Conservation (phyloP, 2,888 invertebrate species). For the Hemithea aestivaria region DNA sequence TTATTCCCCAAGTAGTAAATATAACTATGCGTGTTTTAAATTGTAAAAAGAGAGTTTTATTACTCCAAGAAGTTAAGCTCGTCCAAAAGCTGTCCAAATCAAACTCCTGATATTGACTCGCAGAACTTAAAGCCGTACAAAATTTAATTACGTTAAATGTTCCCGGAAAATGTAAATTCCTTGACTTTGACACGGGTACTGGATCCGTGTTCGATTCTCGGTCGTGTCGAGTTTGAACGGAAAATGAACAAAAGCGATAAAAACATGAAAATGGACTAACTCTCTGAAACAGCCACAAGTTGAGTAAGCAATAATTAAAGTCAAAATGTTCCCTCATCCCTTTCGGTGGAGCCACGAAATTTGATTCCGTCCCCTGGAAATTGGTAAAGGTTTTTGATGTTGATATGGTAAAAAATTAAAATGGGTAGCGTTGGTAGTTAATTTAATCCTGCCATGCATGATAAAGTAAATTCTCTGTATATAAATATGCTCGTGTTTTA, state of each 20-base stretch:
- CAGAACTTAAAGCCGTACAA: not conserved
- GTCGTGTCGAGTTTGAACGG: constrained; percentile 9
- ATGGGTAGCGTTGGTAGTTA: too few relatives aligned
- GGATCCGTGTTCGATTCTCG: constrained; percentile 14
- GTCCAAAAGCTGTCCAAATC: not conserved
- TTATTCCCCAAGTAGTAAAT: too few relatives aligned
- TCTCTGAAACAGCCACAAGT: constrained; percentile 35
- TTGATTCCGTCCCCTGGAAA: too few relatives aligned
- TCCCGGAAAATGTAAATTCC: constrained; percentile 6
- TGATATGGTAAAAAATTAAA: too few relatives aligned
- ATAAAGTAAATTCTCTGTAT: too few relatives aligned
- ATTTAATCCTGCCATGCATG: too few relatives aligned
- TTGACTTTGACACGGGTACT: constrained; percentile 1
- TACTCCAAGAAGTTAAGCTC: too few relatives aligned
- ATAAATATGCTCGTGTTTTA: too few relatives aligned
- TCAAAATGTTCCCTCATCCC: constrained; percentile 33
- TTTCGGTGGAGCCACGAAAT: constrained; percentile 23
- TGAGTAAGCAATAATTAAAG: constrained; percentile 46
- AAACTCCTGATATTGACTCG: not conserved
- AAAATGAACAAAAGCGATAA: constrained; percentile 1
- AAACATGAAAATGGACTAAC: constrained; percentile 30
- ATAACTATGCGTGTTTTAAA: too few relatives aligned
- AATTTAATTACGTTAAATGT: constrained; percentile 13
- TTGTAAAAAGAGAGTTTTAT: too few relatives aligned
- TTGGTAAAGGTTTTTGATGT: too few relatives aligned